Conservation (phyloP, 1,140 invertebrate genomes). For the Scylla paramamosain region DNA sequence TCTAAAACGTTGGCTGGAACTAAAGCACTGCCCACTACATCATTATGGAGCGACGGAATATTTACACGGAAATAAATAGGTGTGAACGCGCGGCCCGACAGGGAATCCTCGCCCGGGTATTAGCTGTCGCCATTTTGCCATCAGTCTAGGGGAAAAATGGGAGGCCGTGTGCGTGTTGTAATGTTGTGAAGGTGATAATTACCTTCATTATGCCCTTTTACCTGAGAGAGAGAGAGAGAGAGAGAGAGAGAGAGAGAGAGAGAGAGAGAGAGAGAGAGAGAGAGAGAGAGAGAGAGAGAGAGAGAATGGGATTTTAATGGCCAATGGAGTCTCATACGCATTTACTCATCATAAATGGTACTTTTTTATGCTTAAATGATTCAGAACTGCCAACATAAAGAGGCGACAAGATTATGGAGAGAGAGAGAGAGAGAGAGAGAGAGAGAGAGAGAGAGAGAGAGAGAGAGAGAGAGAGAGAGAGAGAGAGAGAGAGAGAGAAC, state of each 20-base stretch:
- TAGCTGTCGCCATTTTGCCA: not conserved
- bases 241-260: not conserved
- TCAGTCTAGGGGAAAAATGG: not conserved
- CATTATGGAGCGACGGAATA: too few relatives aligned
- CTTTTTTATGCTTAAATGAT: not conserved
- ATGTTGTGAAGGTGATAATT: not conserved
- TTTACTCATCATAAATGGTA: not conserved
- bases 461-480: not conserved
- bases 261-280: not conserved
- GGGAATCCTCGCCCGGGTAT: too few relatives aligned
- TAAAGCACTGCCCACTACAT: too few relatives aligned
- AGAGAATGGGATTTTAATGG: conserved; percentile 23
- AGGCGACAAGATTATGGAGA: not conserved
- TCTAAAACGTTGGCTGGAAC: too few relatives aligned
- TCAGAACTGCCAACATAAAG: not conserved
- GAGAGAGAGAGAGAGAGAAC: not conserved
- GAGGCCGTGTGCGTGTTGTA: not conserved
- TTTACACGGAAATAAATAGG: too few relatives aligned
- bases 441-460: conserved; percentile 20
- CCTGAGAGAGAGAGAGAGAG: not conserved
- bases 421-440: conserved; percentile 20
- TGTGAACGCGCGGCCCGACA: too few relatives aligned
- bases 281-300: too few relatives aligned
- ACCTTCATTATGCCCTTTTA: not conserved
- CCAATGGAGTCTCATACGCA: not conserved